Conservation (phyloP, 2,888 invertebrate genomes). For the Frankliniella intonsa region DNA sequence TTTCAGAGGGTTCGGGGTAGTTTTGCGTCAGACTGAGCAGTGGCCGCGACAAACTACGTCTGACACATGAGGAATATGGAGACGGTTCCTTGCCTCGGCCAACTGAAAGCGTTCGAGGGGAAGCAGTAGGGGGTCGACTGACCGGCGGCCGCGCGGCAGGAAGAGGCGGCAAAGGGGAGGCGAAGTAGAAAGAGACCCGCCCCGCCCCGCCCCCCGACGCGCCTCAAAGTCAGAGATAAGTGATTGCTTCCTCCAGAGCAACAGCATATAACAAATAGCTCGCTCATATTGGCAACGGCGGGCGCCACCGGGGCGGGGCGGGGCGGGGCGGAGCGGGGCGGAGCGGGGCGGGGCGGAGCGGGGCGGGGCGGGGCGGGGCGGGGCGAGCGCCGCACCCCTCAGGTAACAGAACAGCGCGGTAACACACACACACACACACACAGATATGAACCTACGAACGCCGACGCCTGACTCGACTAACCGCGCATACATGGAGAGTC, state of each 20-base stretch:
- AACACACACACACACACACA: too few species aligned
- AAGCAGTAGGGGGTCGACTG: neutral
- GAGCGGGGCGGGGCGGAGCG: neutral
- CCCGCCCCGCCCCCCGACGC: neutral
- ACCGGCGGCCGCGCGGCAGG: neutral
- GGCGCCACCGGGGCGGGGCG: neutral
- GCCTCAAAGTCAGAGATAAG: slow-evolving; percentile 16
- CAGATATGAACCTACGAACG: too few species aligned
- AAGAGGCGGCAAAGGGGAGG: neutral
- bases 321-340: neutral
- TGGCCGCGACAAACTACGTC: neutral
- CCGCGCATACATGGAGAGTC: too few species aligned
- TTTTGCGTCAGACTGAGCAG: too few species aligned
- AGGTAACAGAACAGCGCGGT: too few species aligned
- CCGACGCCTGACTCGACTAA: too few species aligned
- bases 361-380: too few species aligned
- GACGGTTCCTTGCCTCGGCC: too few species aligned
- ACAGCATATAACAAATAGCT: neutral
- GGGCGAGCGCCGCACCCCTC: too few species aligned
- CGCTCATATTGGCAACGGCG: neutral
- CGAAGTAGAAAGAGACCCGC: neutral
- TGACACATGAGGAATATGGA: too few species aligned
- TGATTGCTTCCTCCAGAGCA: slow-evolving; percentile 8
- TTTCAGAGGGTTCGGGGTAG: too few species aligned
- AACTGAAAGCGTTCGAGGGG: neutral